These are phyloP conservation scores for Tetrax tetrax DNA, from an alignment of 2,113 vertebrate species.

Conservation along the genomic window DNA sequence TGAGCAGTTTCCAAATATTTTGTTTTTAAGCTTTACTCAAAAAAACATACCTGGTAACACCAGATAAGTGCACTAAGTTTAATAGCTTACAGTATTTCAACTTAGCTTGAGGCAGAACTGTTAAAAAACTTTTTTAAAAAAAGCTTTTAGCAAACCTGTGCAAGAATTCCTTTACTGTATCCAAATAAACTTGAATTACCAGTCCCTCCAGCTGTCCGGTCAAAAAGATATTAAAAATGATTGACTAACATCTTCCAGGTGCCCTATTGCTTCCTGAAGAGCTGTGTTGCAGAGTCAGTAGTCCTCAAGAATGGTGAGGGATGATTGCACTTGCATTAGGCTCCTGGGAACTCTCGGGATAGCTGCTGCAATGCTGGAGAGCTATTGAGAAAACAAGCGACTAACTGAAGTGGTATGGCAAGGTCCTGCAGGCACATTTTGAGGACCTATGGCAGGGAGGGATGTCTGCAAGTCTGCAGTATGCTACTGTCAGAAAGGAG, in stretches of 20 bases:
- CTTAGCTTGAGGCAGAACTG: not conserved
- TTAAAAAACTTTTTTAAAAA: not conserved
- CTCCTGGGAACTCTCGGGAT: not conserved
- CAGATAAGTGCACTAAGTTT: not conserved
- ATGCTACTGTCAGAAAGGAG: not conserved
- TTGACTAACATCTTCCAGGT: not conserved
- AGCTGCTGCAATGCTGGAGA: not conserved
- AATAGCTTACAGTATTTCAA: not conserved
- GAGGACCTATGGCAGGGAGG: not conserved
- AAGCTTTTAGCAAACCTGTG: not conserved
- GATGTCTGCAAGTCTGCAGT: not conserved
- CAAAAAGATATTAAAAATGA: not conserved
- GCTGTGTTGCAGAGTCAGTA: not conserved
- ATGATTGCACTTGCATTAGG: not conserved
- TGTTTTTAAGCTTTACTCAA: not conserved
- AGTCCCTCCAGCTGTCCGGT: not conserved
- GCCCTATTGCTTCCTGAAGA: not conserved
- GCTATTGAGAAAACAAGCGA: not conserved
- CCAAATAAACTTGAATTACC: not conserved
- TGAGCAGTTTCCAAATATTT: not conserved
- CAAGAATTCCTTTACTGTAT: accelerated
- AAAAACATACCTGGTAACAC: not conserved
- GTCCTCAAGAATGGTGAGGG: not conserved
- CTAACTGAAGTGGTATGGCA: not conserved
- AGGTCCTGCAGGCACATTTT: not conserved